phyloP scores from a whole-genome alignment of 2,113 vertebrate species.

The Chionomys nivalis region DNA sequence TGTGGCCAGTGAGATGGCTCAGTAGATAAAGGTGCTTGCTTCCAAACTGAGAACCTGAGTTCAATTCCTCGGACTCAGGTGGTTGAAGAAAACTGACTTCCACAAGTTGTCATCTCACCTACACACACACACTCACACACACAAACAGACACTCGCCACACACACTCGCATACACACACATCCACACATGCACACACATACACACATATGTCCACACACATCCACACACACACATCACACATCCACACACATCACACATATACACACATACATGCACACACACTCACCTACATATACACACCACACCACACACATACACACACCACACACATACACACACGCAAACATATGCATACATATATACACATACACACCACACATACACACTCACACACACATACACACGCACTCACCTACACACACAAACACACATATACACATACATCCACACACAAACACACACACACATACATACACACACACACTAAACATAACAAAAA shows the following conservation, averaged over 20 bases:
- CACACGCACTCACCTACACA: too few relatives aligned
- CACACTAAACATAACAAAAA: neutral
- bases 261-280: neutral
- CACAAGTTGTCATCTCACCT: neutral
- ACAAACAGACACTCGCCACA: neutral
- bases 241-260: too few relatives aligned
- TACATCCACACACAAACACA: too few relatives aligned
- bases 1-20: neutral
- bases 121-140: neutral
- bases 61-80: neutral
- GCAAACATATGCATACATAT: too few relatives aligned
- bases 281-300: too few relatives aligned
- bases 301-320: neutral
- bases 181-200: neutral
- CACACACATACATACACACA: neutral
- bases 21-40: neutral
- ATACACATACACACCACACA: neutral
- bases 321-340: too few relatives aligned
- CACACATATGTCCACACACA: too few relatives aligned
- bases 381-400: neutral
- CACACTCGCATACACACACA: too few relatives aligned
- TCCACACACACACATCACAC: too few relatives aligned
- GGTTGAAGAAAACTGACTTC: neutral
- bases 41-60: neutral
- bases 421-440: neutral